Conservation (phyloP, 2,888 invertebrate species). For the Pseudococcus viburni region DNA sequence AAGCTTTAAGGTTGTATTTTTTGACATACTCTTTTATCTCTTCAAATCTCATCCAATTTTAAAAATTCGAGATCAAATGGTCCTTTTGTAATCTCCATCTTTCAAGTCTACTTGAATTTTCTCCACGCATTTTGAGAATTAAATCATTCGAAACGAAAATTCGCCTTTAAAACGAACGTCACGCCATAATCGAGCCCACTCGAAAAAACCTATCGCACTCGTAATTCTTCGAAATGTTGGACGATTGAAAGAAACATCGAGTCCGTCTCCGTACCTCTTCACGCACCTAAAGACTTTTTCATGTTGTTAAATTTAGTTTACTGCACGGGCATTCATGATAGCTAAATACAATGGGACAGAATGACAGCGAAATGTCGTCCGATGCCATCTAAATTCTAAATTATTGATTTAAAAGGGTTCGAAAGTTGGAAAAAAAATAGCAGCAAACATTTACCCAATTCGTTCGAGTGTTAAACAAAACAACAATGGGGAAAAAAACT, state of each 20-base stretch:
- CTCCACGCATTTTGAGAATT: neutral
- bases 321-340: neutral
- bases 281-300: neutral
- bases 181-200: neutral
- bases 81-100: neutral
- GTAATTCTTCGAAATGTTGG: neutral
- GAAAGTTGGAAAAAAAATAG: neutral
- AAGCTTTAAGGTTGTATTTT: no score
- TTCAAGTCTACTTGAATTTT: neutral
- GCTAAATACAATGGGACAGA: slow-evolving; percentile 10
- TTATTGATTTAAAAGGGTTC: slow-evolving; percentile 16
- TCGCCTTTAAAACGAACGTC: neutral
- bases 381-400: slow-evolving; percentile 41
- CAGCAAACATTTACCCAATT: slow-evolving; percentile 18
- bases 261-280: neutral
- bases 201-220: neutral
- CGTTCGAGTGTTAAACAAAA: slow-evolving; percentile 23
- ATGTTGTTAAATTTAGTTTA: slow-evolving; percentile 3
- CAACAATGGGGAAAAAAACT: slow-evolving; percentile 33
- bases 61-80: no score
- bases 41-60: no score
- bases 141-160: neutral
- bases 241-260: neutral
- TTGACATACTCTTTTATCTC: no score
- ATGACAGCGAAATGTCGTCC: slow-evolving; percentile 39